Evolutionary conservation across 2,797 vertebrate species (phyloP).

Genomic region (Syngnathus acus): DNA sequence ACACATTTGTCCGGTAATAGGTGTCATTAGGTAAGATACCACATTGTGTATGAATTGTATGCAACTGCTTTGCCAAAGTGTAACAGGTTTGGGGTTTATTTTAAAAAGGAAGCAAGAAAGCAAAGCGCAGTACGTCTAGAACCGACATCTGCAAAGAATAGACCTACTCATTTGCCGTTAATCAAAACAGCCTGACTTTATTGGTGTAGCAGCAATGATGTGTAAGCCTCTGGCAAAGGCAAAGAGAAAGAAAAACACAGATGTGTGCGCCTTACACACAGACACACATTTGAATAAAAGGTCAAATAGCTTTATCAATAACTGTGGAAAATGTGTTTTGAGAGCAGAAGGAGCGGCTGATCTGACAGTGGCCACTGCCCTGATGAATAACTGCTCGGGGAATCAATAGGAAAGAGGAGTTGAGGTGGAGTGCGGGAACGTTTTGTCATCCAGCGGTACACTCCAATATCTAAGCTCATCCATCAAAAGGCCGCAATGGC

Average conservation of each 20-base stretch:
- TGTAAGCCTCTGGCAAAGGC: slow-evolving; percentile 62
- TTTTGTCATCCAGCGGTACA: slow-evolving; percentile 76
- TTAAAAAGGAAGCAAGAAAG: slow-evolving; percentile 55
- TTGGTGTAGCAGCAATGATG: slow-evolving; percentile 65
- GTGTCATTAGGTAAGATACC: not conserved
- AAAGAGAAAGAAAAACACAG: slow-evolving; percentile 64
- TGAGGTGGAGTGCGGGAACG: slow-evolving; percentile 71
- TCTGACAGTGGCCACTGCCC: slow-evolving; percentile 70
- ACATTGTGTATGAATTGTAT: slow-evolving; percentile 29
- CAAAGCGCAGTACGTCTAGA: slow-evolving; percentile 49
- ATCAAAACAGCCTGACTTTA: slow-evolving; percentile 71
- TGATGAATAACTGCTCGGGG: slow-evolving; percentile 72
- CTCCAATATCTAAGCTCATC: slow-evolving; percentile 76
- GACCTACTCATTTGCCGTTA: slow-evolving; percentile 69
- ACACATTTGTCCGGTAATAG: not conserved
- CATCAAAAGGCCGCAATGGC: slow-evolving; percentile 70
- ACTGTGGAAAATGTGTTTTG: slow-evolving; percentile 69
- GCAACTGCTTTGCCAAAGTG: slow-evolving; percentile 53
- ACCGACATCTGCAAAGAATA: slow-evolving; percentile 73
- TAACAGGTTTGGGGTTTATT: slow-evolving; percentile 65
- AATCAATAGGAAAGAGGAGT: slow-evolving; percentile 75
- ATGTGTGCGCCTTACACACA: slow-evolving; percentile 46
- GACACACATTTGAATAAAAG: slow-evolving; percentile 68
- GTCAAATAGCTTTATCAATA: slow-evolving; percentile 74
- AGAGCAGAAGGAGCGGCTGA: slow-evolving; percentile 65